Percentiles rank a stretch among this genome's conserved stretches.
Conservation (phyloP, 2,797 vertebrate genomes). For the Podargus strigoides region DNA sequence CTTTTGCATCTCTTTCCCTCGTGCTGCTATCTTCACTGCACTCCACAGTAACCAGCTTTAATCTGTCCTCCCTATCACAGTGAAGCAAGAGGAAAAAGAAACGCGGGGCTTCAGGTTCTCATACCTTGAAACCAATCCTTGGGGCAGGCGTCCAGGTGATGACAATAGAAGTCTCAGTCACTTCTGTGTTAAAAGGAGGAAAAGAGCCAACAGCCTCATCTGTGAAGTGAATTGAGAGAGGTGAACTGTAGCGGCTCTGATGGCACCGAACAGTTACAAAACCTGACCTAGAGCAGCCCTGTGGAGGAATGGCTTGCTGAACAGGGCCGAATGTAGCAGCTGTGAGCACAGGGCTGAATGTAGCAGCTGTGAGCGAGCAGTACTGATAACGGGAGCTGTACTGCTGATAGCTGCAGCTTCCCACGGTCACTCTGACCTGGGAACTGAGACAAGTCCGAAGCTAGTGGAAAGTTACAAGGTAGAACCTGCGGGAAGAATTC, state of each 20-base stretch:
- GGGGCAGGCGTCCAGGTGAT: constrained; percentile 93
- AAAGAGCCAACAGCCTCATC: constrained; percentile 79
- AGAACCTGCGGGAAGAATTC: too few species aligned
- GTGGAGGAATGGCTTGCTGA: too few species aligned
- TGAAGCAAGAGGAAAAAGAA: neutral
- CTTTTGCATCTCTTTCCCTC: neutral
- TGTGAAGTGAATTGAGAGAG: constrained; percentile 47
- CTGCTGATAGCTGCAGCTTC: too few species aligned
- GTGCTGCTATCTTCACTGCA: neutral
- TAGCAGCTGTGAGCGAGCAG: too few species aligned
- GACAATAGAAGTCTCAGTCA: constrained; percentile 92
- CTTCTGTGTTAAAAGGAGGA: constrained; percentile 88
- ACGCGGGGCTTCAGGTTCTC: neutral
- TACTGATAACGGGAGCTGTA: too few species aligned
- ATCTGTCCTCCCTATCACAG: neutral
- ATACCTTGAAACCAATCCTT: constrained; percentile 91
- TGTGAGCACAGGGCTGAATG: too few species aligned
- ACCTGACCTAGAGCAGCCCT: neutral
- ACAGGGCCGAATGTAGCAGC: too few species aligned
- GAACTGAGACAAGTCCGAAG: too few species aligned
- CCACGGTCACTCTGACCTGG: too few species aligned
- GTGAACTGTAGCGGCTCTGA: neutral
- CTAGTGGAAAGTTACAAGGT: too few species aligned
- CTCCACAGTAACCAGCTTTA: neutral
- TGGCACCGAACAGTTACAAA: neutral